Percentiles rank a stretch among this genome's conserved stretches.
These are phyloP conservation scores for Hemithea aestivaria DNA, from an alignment of 2,888 invertebrate species.

Conservation along the genomic window DNA sequence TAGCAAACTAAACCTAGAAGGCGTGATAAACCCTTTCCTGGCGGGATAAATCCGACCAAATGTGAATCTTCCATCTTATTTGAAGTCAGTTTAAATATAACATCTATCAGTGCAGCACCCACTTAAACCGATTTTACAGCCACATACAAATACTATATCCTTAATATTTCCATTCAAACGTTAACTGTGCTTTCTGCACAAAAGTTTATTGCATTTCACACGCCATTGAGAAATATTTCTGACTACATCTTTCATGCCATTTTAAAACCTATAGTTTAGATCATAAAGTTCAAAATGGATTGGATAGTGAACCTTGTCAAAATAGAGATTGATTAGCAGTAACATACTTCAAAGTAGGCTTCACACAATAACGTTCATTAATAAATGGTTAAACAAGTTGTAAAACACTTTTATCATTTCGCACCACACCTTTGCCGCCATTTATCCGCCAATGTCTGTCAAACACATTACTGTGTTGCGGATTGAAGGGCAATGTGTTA, in stretches of 20 bases:
- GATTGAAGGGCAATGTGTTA: too few species aligned
- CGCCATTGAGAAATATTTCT: conserved; percentile 32
- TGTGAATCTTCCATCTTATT: too few species aligned
- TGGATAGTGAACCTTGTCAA: conserved; percentile 3
- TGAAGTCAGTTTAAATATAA: conserved; percentile 1
- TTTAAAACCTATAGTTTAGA: neutral
- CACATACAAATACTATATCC: conserved; percentile 20
- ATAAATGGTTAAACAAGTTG: too few species aligned
- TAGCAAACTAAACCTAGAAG: too few species aligned
- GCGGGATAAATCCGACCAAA: too few species aligned
- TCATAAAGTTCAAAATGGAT: conserved; percentile 6
- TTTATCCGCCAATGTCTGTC: too few species aligned
- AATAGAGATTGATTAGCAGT: conserved; percentile 17
- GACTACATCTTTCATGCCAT: conserved; percentile 4
- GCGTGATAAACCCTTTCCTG: too few species aligned
- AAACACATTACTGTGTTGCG: too few species aligned
- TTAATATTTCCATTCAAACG: conserved; percentile 26
- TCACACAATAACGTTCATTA: neutral
- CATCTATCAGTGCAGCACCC: conserved; percentile 4
- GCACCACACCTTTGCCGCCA: too few species aligned
- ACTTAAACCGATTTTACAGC: conserved; percentile 20
- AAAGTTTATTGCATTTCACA: conserved; percentile 33
- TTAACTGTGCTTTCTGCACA: conserved; percentile 20
- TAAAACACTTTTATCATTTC: too few species aligned
- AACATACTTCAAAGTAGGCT: conserved; percentile 3